Percentiles rank a stretch among this genome's conserved stretches.
Evolutionary conservation across 2,797 vertebrate species (phyloP).

Genomic region (Pteropus rufus): DNA sequence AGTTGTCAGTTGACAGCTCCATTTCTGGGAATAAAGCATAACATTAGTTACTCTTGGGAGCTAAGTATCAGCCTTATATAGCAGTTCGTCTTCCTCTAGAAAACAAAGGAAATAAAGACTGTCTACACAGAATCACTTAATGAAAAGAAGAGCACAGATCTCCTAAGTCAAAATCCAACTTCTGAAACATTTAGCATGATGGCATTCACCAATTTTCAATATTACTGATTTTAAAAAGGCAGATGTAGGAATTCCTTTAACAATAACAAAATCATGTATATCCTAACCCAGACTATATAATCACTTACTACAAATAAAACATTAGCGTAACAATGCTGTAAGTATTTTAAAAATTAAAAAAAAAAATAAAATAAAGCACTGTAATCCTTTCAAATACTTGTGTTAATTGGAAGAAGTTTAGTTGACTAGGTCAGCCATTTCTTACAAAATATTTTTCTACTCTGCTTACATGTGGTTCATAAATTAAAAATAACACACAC

Average conservation of each 20-base stretch:
- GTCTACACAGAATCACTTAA: not conserved
- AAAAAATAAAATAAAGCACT: not conserved
- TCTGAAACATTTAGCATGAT: not conserved
- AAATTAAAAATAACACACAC: not conserved
- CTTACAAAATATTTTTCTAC: not conserved
- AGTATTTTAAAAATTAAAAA: not conserved
- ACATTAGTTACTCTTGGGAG: not conserved
- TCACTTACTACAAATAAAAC: not conserved
- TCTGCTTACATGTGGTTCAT: not conserved
- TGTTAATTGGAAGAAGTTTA: not conserved
- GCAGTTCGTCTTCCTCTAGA: not conserved
- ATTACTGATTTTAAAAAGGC: not conserved
- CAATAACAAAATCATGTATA: not conserved
- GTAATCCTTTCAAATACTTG: not conserved
- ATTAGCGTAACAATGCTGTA: not conserved
- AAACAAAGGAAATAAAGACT: not conserved
- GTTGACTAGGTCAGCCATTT: not conserved
- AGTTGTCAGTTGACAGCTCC: not conserved
- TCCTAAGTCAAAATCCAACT: not conserved
- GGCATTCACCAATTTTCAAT: not conserved
- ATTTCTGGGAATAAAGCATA: not conserved
- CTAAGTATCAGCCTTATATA: not conserved
- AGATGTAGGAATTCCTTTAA: not conserved
- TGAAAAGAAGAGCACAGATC: not conserved
- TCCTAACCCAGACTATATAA: not conserved